A percentile compares a stretch with the other conserved stretches of the same genome.
Evolutionary conservation across 2,888 invertebrate genomes (phyloP).

Genomic region (Nemoura dubitans): DNA sequence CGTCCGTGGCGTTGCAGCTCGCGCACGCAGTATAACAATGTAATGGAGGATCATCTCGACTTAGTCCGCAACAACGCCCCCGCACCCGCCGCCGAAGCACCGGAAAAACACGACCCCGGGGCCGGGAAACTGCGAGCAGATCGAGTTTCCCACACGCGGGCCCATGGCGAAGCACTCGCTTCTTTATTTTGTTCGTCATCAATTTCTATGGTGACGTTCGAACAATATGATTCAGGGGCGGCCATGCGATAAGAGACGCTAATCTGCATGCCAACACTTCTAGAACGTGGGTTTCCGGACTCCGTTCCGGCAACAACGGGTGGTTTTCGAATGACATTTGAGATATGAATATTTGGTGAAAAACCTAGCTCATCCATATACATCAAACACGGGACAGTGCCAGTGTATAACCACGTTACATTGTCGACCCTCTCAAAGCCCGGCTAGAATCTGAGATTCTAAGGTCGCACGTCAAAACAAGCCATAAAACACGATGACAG

Average conservation of each 20-base stretch:
- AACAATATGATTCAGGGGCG: too few species aligned
- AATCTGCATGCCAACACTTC: too few species aligned
- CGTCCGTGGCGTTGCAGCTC: background rate
- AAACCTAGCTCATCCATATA: background rate
- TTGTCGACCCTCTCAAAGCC: background rate
- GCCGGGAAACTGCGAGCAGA: too few species aligned
- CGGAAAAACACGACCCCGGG: too few species aligned
- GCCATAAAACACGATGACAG: background rate
- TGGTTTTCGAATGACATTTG: background rate
- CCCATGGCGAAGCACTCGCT: too few species aligned
- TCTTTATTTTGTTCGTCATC: too few species aligned
- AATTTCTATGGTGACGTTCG: too few species aligned
- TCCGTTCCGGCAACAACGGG: too few species aligned
- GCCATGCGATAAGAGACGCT: too few species aligned
- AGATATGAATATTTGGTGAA: background rate
- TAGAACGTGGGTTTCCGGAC: too few species aligned
- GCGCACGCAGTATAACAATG: background rate
- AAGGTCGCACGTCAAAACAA: background rate
- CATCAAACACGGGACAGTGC: too few species aligned
- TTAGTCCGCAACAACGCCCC: background rate
- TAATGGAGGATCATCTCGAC: background rate
- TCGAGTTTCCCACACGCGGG: too few species aligned
- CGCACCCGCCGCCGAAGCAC: background rate
- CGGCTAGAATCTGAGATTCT: background rate
- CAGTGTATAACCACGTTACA: background rate